phyloP scores from a whole-genome alignment of 2,113 vertebrate genomes.

The Oryzias woworae region DNA sequence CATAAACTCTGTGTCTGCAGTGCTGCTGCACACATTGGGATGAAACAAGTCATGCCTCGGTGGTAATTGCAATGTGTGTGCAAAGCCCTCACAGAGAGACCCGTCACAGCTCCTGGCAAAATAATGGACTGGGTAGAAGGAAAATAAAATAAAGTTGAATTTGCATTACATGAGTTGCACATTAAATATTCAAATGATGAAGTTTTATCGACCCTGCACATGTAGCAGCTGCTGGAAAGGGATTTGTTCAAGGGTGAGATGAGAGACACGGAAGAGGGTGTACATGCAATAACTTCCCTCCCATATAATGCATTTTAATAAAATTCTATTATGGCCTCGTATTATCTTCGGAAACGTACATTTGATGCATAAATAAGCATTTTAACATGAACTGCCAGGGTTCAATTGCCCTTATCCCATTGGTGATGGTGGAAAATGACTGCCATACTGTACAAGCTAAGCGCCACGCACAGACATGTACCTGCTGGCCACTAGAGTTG shows the following conservation, averaged over 20 bases:
- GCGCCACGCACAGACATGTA: background rate
- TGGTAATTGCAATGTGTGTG: slow-evolving; percentile 5
- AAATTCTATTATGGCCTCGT: slow-evolving; percentile 64
- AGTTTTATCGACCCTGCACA: slow-evolving; percentile 53
- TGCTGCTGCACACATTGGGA: background rate
- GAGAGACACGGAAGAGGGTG: slow-evolving; percentile 22
- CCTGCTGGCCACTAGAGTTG: slow-evolving; percentile 38
- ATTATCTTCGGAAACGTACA: slow-evolving; percentile 60
- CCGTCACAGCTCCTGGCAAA: slow-evolving; percentile 33
- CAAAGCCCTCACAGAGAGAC: slow-evolving; percentile 18
- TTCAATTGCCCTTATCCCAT: slow-evolving; percentile 67
- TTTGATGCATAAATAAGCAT: slow-evolving; percentile 67
- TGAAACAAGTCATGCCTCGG: slow-evolving; percentile 4
- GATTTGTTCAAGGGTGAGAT: slow-evolving; percentile 43
- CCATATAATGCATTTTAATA: slow-evolving; percentile 62
- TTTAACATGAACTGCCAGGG: slow-evolving; percentile 62
- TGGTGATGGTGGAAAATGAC: slow-evolving; percentile 49
- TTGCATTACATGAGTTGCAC: slow-evolving; percentile 68
- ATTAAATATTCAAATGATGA: slow-evolving; percentile 72
- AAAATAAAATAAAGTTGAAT: slow-evolving; percentile 69
- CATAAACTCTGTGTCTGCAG: slow-evolving; percentile 28
- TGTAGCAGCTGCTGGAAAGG: slow-evolving; percentile 31
- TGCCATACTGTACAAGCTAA: slow-evolving; percentile 22
- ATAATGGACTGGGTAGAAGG: slow-evolving; percentile 52
- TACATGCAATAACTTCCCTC: slow-evolving; percentile 23